Evolutionary conservation across 1,140 invertebrate genomes (phyloP).

Genomic region (Pogonognathellus flavescens): DNA sequence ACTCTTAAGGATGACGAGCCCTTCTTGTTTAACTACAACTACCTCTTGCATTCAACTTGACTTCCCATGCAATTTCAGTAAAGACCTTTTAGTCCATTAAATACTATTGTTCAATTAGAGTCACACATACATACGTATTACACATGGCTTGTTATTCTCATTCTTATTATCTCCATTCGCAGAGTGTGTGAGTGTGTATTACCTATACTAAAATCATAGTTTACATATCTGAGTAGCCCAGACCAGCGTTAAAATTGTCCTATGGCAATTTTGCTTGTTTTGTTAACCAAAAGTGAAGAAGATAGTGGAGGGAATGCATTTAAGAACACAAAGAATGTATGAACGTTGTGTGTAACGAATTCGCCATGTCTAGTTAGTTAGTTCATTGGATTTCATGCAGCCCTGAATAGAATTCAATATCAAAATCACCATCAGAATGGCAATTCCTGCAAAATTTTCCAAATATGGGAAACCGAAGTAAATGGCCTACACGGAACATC

Average conservation of each 20-base stretch:
- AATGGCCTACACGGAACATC: slow-evolving; percentile 22
- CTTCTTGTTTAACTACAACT: neutral
- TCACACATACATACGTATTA: neutral
- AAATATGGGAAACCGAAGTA: slow-evolving; percentile 48
- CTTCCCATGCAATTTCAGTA: slow-evolving; percentile 34
- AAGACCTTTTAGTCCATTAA: slow-evolving; percentile 27
- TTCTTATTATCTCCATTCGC: neutral
- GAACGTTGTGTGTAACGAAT: neutral
- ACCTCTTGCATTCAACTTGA: neutral
- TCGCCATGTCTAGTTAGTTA: slow-evolving; percentile 17
- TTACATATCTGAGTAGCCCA: too few species aligned
- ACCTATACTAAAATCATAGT: too few species aligned
- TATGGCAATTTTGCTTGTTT: too few species aligned
- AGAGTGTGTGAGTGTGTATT: neutral
- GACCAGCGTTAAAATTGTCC: too few species aligned
- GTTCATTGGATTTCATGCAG: neutral
- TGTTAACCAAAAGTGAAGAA: too few species aligned
- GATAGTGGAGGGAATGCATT: too few species aligned
- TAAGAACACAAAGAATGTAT: neutral
- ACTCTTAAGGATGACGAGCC: neutral
- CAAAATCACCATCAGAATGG: slow-evolving; percentile 29
- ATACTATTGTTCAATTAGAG: slow-evolving; percentile 24
- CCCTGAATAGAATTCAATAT: slow-evolving; percentile 15
- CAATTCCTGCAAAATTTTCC: slow-evolving; percentile 44
- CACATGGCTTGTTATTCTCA: neutral